A percentile compares a stretch with the other conserved stretches of the same genome.
These are phyloP conservation scores for Agrenia bidenticulata DNA, from an alignment of 2,888 invertebrate species.

Conservation along the genomic window DNA sequence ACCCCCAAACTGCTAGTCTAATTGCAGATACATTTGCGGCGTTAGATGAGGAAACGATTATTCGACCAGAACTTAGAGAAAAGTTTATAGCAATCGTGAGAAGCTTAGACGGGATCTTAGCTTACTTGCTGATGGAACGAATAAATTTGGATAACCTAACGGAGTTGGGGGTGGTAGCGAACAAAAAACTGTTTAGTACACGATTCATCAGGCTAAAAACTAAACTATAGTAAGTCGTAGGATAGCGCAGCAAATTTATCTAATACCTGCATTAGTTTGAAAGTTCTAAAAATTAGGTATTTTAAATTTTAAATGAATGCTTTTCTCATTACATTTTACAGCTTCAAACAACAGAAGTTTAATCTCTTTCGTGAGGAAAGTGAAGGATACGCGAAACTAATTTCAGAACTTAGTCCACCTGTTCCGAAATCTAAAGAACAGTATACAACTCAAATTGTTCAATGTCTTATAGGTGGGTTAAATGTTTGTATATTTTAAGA, in stretches of 20 bases:
- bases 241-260: neutral
- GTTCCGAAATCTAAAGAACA: slow-evolving; percentile 65
- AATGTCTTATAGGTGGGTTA: slow-evolving; percentile 80
- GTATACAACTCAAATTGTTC: slow-evolving; percentile 80
- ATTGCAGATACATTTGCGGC: slow-evolving; percentile 40
- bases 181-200: slow-evolving; percentile 79
- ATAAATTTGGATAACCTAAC: slow-evolving; percentile 91
- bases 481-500: neutral
- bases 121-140: slow-evolving; percentile 84
- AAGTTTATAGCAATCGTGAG: slow-evolving; percentile 34
- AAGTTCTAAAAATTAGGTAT: slow-evolving; percentile 1
- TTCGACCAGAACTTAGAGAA: slow-evolving; percentile 35
- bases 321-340: slow-evolving; percentile 61
- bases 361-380: slow-evolving; percentile 98
- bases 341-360: slow-evolving; percentile 98
- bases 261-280: neutral
- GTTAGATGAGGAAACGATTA: slow-evolving; percentile 39
- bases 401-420: slow-evolving; percentile 89
- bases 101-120: slow-evolving; percentile 58
- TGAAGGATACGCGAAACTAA: slow-evolving; percentile 96
- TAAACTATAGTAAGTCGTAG: slow-evolving; percentile 81
- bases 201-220: slow-evolving; percentile 98
- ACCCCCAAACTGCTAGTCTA: slow-evolving; percentile 29
- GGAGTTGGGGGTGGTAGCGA: slow-evolving; percentile 85
- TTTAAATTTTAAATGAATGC: neutral